Conservation (phyloP, 2,797 vertebrate genomes). For the Enteromius radiatus region DNA sequence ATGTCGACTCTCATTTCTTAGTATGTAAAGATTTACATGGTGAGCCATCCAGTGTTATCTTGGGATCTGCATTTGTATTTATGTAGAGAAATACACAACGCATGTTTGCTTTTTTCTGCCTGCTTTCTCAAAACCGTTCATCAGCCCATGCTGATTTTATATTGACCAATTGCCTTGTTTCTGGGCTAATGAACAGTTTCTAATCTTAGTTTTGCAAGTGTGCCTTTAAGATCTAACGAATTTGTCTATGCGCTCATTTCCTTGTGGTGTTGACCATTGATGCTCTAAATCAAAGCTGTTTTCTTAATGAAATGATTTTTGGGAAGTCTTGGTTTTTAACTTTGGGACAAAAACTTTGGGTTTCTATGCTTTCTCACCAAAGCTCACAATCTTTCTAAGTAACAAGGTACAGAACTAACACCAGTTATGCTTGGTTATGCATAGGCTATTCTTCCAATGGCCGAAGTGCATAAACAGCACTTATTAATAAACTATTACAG, state of each 20-base stretch:
- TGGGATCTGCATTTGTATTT: conserved; percentile 20
- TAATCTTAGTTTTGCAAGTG: not conserved
- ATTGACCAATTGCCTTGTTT: not conserved
- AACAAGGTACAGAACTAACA: conserved; percentile 59
- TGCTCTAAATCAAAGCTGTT: conserved; percentile 3
- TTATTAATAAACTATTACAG: not conserved
- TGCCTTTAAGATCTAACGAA: not conserved
- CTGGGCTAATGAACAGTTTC: conserved; percentile 20
- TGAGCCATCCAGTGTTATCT: not conserved
- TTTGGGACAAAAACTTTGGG: not conserved
- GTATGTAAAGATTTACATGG: not conserved
- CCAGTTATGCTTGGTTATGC: conserved; percentile 11
- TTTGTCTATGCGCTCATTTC: not conserved
- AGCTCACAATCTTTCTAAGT: conserved; percentile 50
- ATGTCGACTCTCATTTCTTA: conserved; percentile 3
- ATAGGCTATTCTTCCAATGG: conserved; percentile 26
- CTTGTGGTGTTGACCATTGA: not conserved
- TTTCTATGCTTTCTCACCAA: conserved; percentile 17
- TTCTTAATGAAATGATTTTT: conserved; percentile 1
- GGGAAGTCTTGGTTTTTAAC: conserved; percentile 25
- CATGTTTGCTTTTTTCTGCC: conserved; percentile 9
- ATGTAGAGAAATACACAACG: conserved; percentile 13
- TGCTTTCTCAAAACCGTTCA: conserved; percentile 11
- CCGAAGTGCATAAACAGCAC: conserved; percentile 4
- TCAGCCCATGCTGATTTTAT: conserved; percentile 18